Percentiles rank a stretch among this genome's conserved stretches.
phyloP scores from a whole-genome alignment of 2,888 invertebrate species.

The Seira sanloemensis region DNA sequence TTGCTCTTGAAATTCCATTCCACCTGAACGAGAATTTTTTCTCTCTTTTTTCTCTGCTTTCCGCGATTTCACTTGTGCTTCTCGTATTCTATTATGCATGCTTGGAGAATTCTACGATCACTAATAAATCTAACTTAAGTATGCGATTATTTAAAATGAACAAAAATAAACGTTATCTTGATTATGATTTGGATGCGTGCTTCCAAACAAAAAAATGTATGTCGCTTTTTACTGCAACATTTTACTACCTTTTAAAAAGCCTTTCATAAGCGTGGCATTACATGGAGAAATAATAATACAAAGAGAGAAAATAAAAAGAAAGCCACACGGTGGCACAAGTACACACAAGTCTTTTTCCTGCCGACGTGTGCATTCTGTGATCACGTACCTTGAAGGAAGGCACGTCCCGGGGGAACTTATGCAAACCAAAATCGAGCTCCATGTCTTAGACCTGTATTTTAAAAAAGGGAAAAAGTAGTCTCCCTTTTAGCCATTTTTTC shows the following conservation, averaged over 20 bases:
- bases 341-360: slow-evolving; percentile 9
- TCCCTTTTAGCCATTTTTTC: slow-evolving; percentile 18
- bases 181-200: not conserved
- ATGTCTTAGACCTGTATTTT: slow-evolving; percentile 18
- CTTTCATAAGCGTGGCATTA: not conserved
- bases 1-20: slow-evolving; percentile 4
- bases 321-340: not conserved
- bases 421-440: slow-evolving; percentile 49
- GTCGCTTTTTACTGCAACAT: slow-evolving; percentile 7
- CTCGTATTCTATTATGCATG: slow-evolving; percentile 10
- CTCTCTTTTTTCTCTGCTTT: not conserved
- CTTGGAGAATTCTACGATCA: slow-evolving; percentile 2
- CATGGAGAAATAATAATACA: not conserved
- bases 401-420: slow-evolving; percentile 54
- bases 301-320: not conserved
- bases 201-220: not conserved
- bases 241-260: slow-evolving; percentile 3
- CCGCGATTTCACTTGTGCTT: slow-evolving; percentile 1
- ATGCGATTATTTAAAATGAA: slow-evolving; percentile 16
- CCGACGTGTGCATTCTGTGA: slow-evolving; percentile 38
- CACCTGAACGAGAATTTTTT: not conserved
- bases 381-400: slow-evolving; percentile 52
- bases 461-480: not conserved
- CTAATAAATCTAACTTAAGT: slow-evolving; percentile 14
- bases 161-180: slow-evolving; percentile 6